These are phyloP conservation scores for Ictidomys tridecemlineatus DNA, from an alignment of 2,113 vertebrate species.

Conservation along the genomic window DNA sequence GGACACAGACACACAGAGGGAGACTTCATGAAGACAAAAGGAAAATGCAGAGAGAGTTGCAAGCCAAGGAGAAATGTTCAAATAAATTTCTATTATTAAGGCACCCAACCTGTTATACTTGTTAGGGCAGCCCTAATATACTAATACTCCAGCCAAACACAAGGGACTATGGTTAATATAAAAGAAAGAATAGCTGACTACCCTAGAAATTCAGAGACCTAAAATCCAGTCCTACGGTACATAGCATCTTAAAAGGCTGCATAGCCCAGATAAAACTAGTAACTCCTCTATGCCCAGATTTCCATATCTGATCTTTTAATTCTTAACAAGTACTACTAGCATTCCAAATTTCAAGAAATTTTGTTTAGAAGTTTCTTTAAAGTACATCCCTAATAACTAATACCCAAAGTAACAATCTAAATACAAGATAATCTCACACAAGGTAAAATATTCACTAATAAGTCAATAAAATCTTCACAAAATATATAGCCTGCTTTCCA, in stretches of 20 bases:
- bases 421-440: not conserved
- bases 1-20: not conserved
- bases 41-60: not conserved
- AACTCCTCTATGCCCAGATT: not conserved
- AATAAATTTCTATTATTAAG: not conserved
- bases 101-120: not conserved
- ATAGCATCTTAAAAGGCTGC: not conserved
- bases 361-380: conserved; percentile 11
- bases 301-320: not conserved
- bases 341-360: not conserved
- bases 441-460: not conserved
- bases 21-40: not conserved
- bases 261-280: not conserved
- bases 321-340: conserved; percentile 18
- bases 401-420: conserved; percentile 5
- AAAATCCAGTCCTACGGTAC: not conserved
- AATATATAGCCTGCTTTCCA: not conserved
- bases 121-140: not conserved
- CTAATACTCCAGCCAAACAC: not conserved
- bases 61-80: not conserved
- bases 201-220: not conserved
- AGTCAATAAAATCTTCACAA: conserved; percentile 46
- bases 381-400: conserved; percentile 34
- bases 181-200: not conserved
- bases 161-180: not conserved